phyloP scores from a whole-genome alignment of 2,113 vertebrate genomes.

The Nicator chloris region DNA sequence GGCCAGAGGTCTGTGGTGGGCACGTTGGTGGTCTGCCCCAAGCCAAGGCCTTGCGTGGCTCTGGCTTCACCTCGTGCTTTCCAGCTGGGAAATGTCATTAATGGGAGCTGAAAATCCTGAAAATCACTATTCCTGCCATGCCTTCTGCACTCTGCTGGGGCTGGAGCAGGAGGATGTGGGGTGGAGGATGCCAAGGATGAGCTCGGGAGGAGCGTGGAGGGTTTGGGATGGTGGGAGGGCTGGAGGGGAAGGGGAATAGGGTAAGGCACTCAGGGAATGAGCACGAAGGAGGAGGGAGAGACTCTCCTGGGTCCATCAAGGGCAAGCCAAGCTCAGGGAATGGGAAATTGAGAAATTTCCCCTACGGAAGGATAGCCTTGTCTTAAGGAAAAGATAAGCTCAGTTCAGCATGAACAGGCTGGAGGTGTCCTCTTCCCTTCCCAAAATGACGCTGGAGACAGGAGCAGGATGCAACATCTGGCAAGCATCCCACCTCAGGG shows the following conservation, averaged over 20 bases:
- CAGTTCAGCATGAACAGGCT: background rate
- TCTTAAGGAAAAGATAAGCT: background rate
- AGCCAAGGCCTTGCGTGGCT: background rate
- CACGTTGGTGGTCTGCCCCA: background rate
- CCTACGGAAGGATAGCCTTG: accelerated
- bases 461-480: background rate
- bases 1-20: background rate
- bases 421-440: background rate
- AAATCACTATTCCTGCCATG: accelerated
- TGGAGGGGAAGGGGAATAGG: background rate
- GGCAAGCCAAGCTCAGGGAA: background rate
- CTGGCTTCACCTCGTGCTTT: background rate
- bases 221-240: background rate
- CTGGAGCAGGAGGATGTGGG: background rate
- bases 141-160: background rate
- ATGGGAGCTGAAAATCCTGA: background rate
- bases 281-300: background rate
- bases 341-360: background rate
- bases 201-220: accelerated
- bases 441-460: background rate
- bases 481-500: background rate
- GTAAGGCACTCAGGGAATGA: background rate
- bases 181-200: background rate
- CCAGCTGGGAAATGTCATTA: background rate
- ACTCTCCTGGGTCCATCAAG: background rate